Evolutionary conservation across 2,888 invertebrate genomes (phyloP), one percentile per base, ranked within the genome.

Genomic region (Eupithecia tripunctaria): DNA sequence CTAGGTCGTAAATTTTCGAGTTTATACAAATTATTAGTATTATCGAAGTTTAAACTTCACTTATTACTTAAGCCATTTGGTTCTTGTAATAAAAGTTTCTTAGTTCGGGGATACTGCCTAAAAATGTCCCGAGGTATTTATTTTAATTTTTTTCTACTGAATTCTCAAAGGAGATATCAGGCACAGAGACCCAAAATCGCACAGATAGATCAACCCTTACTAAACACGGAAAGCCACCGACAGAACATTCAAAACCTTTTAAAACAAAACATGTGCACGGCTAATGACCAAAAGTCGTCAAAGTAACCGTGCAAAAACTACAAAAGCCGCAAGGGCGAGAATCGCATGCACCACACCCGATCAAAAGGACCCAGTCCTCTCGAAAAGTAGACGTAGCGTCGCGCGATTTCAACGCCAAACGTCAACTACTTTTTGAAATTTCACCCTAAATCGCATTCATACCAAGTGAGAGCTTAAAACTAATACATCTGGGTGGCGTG

Each of bases 391-490:
- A 82, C 80, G 79, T 82, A 85, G 84, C 84, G 82, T 81, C 84
- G 86, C 80, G 86, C 86, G 83, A 88, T 87, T 87, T 85, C 85
- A 85, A 86, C 83, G 84, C 85, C 82, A 86, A 86, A 86, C 87
- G 87, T 89, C 88, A 90, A 88, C 89, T 87, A 90, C 85, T 86
- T 87, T 85, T 83, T 84, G 81, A 82, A 84, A 84, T 82, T 82
- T 86, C 88, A 86, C 85, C 88, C 88, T 86, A 89, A 91, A 91
- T 91, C 89, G 90, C 86, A 88, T 87, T 88, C 89, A 87, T 88
- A 89, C 89, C 88, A 87, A 86, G 82, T 83, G 88, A 85, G 89
- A 91, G 92, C 92, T 93, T 92, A 92, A 92, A 92, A 93, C 92
- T 93, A 93, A 93, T 93, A 93, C 93, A 91, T 91, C 90, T 89